These are phyloP conservation scores for Trinectes maculatus DNA, from an alignment of 2,113 vertebrate genomes.

Conservation along the genomic window DNA sequence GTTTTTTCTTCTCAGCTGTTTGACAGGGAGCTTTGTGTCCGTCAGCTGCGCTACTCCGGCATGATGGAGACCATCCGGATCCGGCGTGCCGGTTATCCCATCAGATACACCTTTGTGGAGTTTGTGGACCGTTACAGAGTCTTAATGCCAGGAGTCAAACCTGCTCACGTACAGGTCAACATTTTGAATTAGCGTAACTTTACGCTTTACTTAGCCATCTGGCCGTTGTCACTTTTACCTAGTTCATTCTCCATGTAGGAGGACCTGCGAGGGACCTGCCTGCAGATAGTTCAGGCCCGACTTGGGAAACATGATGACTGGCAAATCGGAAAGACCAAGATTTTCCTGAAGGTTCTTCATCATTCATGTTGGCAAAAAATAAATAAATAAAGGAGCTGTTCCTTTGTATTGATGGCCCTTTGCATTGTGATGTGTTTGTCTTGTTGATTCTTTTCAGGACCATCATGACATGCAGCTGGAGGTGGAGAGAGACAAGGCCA, in stretches of 20 bases:
- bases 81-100: slow-evolving; percentile 94
- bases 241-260: slow-evolving; percentile 76
- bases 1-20: slow-evolving; percentile 74
- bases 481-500: slow-evolving; percentile 95
- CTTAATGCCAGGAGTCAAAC: slow-evolving; percentile 94
- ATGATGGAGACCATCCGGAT: slow-evolving; percentile 99
- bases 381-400: not conserved
- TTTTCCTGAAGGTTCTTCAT: slow-evolving; percentile 91
- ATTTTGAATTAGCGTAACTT: no score
- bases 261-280: slow-evolving; percentile 91
- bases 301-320: slow-evolving; percentile 93
- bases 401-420: not conserved
- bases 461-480: slow-evolving; percentile 98
- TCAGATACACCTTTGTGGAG: slow-evolving; percentile 94
- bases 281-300: slow-evolving; percentile 88
- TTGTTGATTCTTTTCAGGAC: slow-evolving; percentile 80
- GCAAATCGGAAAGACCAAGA: slow-evolving; percentile 98
- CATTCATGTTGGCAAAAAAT: not conserved
- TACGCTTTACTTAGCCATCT: no score
- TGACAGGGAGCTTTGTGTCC: slow-evolving; percentile 94
- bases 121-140: slow-evolving; percentile 96
- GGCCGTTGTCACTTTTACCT: no score
- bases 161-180: slow-evolving; percentile 92
- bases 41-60: slow-evolving; percentile 95
- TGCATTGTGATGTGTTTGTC: not conserved